These are phyloP conservation scores for Rhagoletis zephyria DNA, from an alignment of 1,140 invertebrate species.

Conservation along the genomic window DNA sequence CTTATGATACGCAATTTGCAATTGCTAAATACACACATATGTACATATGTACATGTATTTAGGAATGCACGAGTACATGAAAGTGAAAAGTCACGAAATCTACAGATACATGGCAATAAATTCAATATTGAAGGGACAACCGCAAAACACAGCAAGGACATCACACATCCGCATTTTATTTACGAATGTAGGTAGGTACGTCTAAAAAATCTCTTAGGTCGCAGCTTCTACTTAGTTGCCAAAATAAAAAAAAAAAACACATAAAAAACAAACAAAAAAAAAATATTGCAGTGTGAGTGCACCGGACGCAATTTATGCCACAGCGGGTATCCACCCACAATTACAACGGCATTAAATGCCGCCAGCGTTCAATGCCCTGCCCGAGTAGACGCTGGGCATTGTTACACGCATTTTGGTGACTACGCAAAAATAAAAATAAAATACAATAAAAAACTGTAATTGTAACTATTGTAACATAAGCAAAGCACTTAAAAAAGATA, in stretches of 20 bases:
- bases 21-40: not conserved
- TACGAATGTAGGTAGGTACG: not conserved
- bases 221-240: no score
- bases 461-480: slow-evolving; percentile 57
- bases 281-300: not conserved
- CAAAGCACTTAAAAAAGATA: slow-evolving; percentile 55
- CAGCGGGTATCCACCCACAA: slow-evolving; percentile 65
- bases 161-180: not conserved
- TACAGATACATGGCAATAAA: not conserved
- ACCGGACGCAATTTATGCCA: slow-evolving; percentile 63
- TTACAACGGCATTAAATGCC: slow-evolving; percentile 41
- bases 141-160: not conserved
- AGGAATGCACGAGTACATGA: not conserved
- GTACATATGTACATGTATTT: no score
- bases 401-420: slow-evolving; percentile 62
- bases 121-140: not conserved
- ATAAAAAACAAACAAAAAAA: not conserved
- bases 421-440: slow-evolving; percentile 63
- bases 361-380: not conserved
- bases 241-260: not conserved
- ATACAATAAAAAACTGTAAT: slow-evolving; percentile 56
- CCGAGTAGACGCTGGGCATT: slow-evolving; percentile 15
- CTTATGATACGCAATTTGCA: slow-evolving; percentile 39
- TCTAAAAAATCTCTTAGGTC: not conserved
- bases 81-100: slow-evolving; percentile 30